Evolutionary conservation across 2,113 vertebrate genomes (phyloP).

Genomic region (Pitta sordida): DNA sequence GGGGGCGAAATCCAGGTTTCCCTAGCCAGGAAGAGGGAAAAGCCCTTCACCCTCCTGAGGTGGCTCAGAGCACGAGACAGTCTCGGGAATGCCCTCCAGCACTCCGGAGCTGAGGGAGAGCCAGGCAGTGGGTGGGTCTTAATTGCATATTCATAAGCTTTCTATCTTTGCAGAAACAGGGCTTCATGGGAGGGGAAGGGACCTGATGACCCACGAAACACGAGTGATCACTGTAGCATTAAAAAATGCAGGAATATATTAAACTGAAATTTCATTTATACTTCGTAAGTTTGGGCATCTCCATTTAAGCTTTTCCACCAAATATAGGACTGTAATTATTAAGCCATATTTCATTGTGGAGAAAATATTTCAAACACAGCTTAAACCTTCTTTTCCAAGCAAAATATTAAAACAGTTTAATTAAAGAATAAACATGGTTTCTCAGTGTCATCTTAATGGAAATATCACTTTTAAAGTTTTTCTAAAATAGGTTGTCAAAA

Average conservation of each 20-base stretch:
- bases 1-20: too few relatives aligned
- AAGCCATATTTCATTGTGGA: background rate
- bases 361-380: background rate
- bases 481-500: background rate
- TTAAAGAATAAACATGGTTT: background rate
- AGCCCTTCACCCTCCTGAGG: too few relatives aligned
- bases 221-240: too few relatives aligned
- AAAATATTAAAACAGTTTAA: background rate
- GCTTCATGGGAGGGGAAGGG: too few relatives aligned
- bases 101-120: too few relatives aligned
- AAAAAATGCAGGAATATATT: background rate
- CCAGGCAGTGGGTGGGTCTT: too few relatives aligned
- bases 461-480: background rate
- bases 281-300: background rate
- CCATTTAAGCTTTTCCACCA: background rate
- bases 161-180: too few relatives aligned
- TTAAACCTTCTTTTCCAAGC: background rate
- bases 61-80: too few relatives aligned
- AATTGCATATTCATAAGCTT: too few relatives aligned
- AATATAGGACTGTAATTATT: background rate
- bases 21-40: too few relatives aligned
- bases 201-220: too few relatives aligned
- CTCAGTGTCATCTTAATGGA: background rate
- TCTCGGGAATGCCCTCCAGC: too few relatives aligned
- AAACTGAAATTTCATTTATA: background rate